phyloP scores from a whole-genome alignment of 2,888 invertebrate genomes.

The Patella caerulea region DNA sequence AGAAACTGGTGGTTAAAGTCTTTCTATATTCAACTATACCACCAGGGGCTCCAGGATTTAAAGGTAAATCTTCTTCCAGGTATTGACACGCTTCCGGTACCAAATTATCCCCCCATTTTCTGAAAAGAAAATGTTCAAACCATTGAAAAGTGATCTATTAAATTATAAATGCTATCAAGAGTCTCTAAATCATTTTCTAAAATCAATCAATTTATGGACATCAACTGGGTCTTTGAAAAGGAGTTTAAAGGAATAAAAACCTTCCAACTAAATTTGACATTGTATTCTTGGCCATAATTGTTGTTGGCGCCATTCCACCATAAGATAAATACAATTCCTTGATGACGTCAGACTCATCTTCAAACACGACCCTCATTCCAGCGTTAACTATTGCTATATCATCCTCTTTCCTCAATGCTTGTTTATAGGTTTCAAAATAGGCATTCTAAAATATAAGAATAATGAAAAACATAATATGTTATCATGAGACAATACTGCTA shows the following conservation, averaged over 20 bases:
- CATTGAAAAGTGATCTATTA: too few species aligned
- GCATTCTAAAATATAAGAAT: constrained; percentile 67
- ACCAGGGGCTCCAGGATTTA: constrained; percentile 85
- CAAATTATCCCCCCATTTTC: constrained; percentile 78
- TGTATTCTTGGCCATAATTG: constrained; percentile 81
- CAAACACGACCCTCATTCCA: constrained; percentile 80
- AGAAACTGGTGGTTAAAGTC: constrained; percentile 78
- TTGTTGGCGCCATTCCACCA: constrained; percentile 94
- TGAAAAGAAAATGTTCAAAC: constrained; percentile 48
- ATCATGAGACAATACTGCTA: too few species aligned
- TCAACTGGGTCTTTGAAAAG: too few species aligned
- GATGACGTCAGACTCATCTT: constrained; percentile 73
- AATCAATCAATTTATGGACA: too few species aligned
- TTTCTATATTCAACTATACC: constrained; percentile 86
- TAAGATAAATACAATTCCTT: constrained; percentile 81
- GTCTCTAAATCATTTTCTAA: too few species aligned
- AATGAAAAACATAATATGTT: neutral
- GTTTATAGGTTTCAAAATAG: constrained; percentile 87
- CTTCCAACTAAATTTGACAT: constrained; percentile 74
- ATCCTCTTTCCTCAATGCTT: constrained; percentile 91
- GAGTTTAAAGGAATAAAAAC: constrained; percentile 38
- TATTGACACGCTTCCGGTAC: constrained; percentile 77
- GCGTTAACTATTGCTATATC: constrained; percentile 96
- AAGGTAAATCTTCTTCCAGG: constrained; percentile 82
- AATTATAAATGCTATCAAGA: too few species aligned